Evolutionary conservation across 2,888 invertebrate genomes (phyloP).

Genomic region (Nebria salina): DNA sequence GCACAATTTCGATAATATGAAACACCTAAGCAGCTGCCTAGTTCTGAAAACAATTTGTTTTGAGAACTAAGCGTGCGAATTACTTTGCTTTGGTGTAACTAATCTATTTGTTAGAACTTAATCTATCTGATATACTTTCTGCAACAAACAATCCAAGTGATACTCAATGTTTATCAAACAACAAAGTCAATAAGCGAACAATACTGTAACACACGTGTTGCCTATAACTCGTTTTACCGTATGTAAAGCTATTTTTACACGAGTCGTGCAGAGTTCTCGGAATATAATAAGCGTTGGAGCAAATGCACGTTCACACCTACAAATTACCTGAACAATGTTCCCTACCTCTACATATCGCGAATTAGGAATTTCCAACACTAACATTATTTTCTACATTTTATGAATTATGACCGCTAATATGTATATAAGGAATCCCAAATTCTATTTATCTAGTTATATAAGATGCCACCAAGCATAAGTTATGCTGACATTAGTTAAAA

Average conservation of each 20-base stretch:
- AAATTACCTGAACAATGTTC: neutral
- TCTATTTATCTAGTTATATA: neutral
- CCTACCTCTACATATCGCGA: neutral
- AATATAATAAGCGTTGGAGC: neutral
- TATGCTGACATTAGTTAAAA: neutral
- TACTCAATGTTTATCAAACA: neutral
- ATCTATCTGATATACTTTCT: neutral
- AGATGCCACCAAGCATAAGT: neutral
- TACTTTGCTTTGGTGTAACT: neutral
- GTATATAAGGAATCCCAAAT: neutral
- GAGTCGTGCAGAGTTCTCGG: neutral
- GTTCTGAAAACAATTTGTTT: neutral
- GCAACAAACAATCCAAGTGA: neutral
- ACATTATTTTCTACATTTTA: neutral
- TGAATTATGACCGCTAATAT: neutral
- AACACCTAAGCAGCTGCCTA: too few relatives aligned
- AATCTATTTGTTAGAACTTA: neutral
- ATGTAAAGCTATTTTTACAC: slow-evolving; percentile 1
- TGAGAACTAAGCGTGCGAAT: neutral
- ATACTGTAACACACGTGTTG: neutral
- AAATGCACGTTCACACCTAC: slow-evolving; percentile 13
- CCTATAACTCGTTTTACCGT: neutral
- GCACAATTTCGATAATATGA: too few relatives aligned
- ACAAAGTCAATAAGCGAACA: neutral
- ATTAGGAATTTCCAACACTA: slow-evolving; percentile 3